These are phyloP conservation scores for Conger conger DNA, from an alignment of 2,113 vertebrate genomes.

Conservation along the genomic window DNA sequence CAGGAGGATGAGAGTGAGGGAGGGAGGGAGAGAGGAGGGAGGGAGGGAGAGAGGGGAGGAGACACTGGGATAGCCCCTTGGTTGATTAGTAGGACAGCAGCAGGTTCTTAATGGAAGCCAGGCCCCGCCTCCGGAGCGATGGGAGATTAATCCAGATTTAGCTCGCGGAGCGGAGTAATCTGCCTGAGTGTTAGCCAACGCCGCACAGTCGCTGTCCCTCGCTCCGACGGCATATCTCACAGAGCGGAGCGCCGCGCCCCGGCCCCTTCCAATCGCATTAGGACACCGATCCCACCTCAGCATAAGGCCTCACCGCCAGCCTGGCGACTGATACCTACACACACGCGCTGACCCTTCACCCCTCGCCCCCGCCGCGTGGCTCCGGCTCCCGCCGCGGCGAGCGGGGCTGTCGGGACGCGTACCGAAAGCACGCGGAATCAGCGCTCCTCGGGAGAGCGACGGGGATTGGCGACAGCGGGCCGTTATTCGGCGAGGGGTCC, in stretches of 20 bases:
- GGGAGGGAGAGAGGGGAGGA: not conserved
- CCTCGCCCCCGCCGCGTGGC: not conserved
- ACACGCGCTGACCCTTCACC: not conserved
- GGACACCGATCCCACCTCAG: slow-evolving; percentile 14
- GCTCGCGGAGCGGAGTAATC: slow-evolving; percentile 53
- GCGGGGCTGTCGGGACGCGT: not conserved
- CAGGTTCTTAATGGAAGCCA: slow-evolving; percentile 44
- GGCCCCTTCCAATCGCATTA: slow-evolving; percentile 19
- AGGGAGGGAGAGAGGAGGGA: not conserved
- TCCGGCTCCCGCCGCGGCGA: not conserved
- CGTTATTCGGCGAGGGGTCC: not conserved
- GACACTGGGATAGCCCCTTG: slow-evolving; percentile 24
- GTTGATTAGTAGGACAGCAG: slow-evolving; percentile 55
- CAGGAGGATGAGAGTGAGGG: not conserved
- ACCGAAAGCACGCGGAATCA: not conserved
- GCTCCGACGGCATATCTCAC: slow-evolving; percentile 28
- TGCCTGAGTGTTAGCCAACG: slow-evolving; percentile 43
- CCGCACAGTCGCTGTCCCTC: slow-evolving; percentile 13
- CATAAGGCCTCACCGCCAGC: slow-evolving; percentile 7
- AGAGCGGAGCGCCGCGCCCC: not conserved
- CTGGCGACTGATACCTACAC: not conserved
- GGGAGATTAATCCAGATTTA: slow-evolving; percentile 64
- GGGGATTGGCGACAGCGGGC: not conserved
- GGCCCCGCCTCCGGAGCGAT: slow-evolving; percentile 39
- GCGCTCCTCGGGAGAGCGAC: not conserved